Evolutionary conservation across 2,888 invertebrate genomes (phyloP).

Genomic region (Lasioglossum zephyrum): DNA sequence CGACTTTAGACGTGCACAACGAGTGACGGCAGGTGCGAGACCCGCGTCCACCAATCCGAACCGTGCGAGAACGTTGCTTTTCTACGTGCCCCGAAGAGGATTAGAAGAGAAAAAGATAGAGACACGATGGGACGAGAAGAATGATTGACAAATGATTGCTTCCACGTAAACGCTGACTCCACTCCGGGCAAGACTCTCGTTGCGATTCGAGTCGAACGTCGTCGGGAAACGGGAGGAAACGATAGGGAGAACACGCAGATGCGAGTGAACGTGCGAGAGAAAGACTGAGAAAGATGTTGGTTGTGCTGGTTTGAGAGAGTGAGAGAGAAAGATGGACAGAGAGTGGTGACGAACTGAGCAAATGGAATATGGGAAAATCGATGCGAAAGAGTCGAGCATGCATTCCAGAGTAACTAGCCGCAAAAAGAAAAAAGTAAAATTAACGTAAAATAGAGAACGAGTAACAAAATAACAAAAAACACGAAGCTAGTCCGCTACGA

Average conservation of each 20-base stretch:
- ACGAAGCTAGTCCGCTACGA: slow-evolving; percentile 54
- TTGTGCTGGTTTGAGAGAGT: background rate
- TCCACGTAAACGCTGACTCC: background rate
- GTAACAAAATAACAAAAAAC: slow-evolving; percentile 32
- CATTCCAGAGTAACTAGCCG: slow-evolving; percentile 69
- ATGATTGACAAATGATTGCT: background rate
- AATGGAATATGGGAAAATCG: slow-evolving; percentile 9
- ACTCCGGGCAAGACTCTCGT: background rate
- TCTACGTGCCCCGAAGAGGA: background rate
- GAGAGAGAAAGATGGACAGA: background rate
- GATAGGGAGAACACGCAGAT: background rate
- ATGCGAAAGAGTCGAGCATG: slow-evolving; percentile 58
- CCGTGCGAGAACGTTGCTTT: slow-evolving; percentile 5
- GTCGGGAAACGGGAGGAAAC: background rate
- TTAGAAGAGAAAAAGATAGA: slow-evolving; percentile 5
- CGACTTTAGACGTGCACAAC: background rate
- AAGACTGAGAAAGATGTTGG: background rate
- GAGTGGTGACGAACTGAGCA: slow-evolving; percentile 11
- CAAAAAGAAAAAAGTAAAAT: background rate
- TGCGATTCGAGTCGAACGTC: background rate
- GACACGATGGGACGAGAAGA: background rate
- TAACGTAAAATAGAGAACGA: slow-evolving; percentile 29
- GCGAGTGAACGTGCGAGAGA: slow-evolving; percentile 2
- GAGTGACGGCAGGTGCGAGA: slow-evolving; percentile 1
- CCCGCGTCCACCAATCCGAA: background rate